Evolutionary conservation across 2,888 invertebrate genomes (phyloP), one percentile per base, ranked within the genome.

Genomic region (Lasius fuliginosus): DNA sequence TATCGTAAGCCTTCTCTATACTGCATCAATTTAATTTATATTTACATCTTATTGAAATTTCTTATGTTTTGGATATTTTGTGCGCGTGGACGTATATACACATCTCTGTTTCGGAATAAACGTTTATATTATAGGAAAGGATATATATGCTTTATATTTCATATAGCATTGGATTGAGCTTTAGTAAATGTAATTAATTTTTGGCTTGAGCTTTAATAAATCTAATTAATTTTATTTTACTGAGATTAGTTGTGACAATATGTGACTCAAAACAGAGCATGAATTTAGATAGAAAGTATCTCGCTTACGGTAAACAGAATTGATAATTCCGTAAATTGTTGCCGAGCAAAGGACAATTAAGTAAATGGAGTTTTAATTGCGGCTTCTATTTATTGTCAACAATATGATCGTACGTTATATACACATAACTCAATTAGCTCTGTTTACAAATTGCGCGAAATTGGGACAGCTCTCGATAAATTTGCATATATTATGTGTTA

Each of bases 351-450:
- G 11, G 60, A 8, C n/a, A 49, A 49, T 81, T 36, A 60, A 62
- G n/a, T 60, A 27, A 62, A 73, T 49, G 18, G n/a, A 67, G 27
- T 49, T 73, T 81, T 81, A 46, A 71, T 62, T 27, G 33, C 23
- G 36, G 58, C 42, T 49, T 56, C 40, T 23, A 71, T 71, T 71
- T 56, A 56, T 42, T 18, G 40, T 68, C 76, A 56, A 42, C 15
- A 30, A 36, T 60, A 40, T 8, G 23, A 60, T 79, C 18, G 23
- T 58, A 15, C 53, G 23, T 67, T 40, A 56, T 27, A 56, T 18
- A 18, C 15, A 33, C 67, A 15, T 15, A 18, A 46, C 23, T 62
- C 79, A 71, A 73, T 81, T 81, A 81, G 60, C 12, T 40, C 5
- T 27, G 36, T 73, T 81, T 62, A 60, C 73, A 46, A 73, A 81